These are phyloP conservation scores for Telmatherina bonti DNA, from an alignment of 2,797 vertebrate genomes.

Conservation along the genomic window DNA sequence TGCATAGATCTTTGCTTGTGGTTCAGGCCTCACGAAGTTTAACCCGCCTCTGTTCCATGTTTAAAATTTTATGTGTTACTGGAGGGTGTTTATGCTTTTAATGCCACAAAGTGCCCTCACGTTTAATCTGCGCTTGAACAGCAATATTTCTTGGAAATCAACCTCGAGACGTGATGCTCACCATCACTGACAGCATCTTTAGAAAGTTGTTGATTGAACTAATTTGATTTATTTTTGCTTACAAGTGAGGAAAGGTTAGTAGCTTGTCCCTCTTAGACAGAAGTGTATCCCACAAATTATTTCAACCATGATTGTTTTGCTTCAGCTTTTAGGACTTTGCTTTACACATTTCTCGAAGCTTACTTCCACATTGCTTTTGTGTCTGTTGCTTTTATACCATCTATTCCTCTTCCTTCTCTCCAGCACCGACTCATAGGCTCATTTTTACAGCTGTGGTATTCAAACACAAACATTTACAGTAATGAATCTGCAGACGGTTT, in stretches of 20 bases:
- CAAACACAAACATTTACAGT: no score
- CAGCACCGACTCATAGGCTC: neutral
- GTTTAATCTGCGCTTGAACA: slow-evolving; percentile 13
- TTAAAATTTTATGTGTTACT: slow-evolving; percentile 6
- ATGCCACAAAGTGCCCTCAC: neutral
- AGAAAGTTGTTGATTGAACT: neutral
- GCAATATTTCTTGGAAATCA: slow-evolving; percentile 21
- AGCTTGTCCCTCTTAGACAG: neutral
- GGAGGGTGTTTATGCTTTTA: neutral
- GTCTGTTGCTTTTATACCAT: neutral
- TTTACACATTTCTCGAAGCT: no score
- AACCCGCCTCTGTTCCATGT: neutral
- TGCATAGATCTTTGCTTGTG: no score
- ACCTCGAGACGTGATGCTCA: neutral
- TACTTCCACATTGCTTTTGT: slow-evolving; percentile 3
- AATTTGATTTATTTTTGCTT: slow-evolving; percentile 3
- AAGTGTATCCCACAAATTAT: neutral
- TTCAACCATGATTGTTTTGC: no score
- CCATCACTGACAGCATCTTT: neutral
- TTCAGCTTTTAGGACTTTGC: no score
- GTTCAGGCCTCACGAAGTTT: neutral
- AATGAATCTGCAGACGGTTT: no score
- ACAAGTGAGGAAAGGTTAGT: neutral
- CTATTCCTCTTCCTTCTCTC: neutral
- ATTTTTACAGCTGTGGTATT: neutral